Percentiles rank a stretch among this genome's conserved stretches.
Conservation (phyloP, 2,888 invertebrate genomes). For the Tillus elongatus region DNA sequence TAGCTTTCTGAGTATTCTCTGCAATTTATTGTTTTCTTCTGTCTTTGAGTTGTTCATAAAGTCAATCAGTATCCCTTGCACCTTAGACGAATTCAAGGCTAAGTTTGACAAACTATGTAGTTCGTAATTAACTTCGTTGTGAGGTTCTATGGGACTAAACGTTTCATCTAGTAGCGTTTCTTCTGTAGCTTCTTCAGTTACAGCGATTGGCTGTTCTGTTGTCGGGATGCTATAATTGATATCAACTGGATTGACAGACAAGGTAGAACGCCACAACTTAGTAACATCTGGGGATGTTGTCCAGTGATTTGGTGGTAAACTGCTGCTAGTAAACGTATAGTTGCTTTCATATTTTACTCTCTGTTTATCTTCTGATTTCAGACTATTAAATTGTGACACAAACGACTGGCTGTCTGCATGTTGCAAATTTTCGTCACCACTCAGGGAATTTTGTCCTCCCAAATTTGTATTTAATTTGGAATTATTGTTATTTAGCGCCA, state of each 20-base stretch:
- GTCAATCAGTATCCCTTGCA: constrained; percentile 37
- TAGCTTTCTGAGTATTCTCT: constrained; percentile 65
- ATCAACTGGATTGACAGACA: constrained; percentile 60
- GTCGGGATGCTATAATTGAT: constrained; percentile 53
- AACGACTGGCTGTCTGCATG: constrained; percentile 64
- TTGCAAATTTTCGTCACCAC: constrained; percentile 52
- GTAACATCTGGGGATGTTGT: constrained; percentile 42
- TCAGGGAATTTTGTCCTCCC: constrained; percentile 32
- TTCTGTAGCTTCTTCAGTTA: constrained; percentile 15
- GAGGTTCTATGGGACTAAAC: constrained; percentile 11
- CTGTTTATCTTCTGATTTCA: constrained; percentile 37
- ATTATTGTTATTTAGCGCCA: constrained; percentile 27
- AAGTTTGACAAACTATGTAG: constrained; percentile 39
- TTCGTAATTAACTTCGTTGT: constrained; percentile 36
- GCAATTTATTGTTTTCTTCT: constrained; percentile 59
- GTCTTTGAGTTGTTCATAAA: constrained; percentile 55
- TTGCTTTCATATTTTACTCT: constrained; percentile 11
- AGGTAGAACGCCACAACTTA: constrained; percentile 58
- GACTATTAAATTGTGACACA: constrained; percentile 48
- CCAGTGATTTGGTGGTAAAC: constrained; percentile 35
- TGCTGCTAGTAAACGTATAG: constrained; percentile 13
- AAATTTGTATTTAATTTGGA: constrained; percentile 15
- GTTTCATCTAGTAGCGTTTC: constrained; percentile 17
- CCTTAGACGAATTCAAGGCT: constrained; percentile 33
- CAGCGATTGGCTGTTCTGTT: constrained; percentile 18